phyloP scores from a whole-genome alignment of 64 coral and sea anemone species.

The Pocillopora damicornis region DNA sequence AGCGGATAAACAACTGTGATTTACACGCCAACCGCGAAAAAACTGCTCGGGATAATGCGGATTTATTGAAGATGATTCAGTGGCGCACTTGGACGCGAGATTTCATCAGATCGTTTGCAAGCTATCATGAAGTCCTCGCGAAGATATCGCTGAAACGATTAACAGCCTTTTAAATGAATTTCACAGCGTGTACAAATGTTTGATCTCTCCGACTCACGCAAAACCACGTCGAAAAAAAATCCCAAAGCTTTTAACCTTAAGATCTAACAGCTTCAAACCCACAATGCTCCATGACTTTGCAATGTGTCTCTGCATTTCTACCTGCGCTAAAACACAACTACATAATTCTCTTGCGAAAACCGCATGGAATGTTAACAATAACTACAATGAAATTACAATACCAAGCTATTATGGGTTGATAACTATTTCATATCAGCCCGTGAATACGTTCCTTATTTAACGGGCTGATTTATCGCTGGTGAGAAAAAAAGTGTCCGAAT shows the following conservation, averaged over 20 bases:
- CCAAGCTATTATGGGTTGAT: not conserved
- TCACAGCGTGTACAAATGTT: not conserved
- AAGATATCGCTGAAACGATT: not conserved
- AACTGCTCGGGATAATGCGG: not conserved
- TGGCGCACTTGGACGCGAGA: too few relatives aligned
- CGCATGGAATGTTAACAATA: constrained; percentile 48
- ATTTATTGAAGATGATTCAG: not conserved
- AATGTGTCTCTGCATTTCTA: not conserved
- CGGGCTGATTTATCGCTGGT: not conserved
- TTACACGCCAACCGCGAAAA: not conserved
- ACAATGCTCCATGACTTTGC: not conserved
- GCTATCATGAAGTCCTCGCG: not conserved
- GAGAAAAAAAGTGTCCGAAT: not conserved
- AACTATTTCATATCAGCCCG: constrained; percentile 5
- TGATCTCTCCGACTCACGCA: not conserved
- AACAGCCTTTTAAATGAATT: too few relatives aligned
- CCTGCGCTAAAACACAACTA: too few relatives aligned
- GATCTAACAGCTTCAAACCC: not conserved
- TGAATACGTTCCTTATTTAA: constrained; percentile 1
- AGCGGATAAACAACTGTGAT: not conserved
- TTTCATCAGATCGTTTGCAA: not conserved
- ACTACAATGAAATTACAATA: constrained; percentile 41
- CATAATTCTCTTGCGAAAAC: not conserved
- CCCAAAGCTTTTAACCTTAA: not conserved
- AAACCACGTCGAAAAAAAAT: not conserved